A percentile compares a stretch with the other conserved stretches of the same genome.
Conservation (phyloP, 1,140 invertebrate genomes). For the Cheumatopsyche charites region DNA sequence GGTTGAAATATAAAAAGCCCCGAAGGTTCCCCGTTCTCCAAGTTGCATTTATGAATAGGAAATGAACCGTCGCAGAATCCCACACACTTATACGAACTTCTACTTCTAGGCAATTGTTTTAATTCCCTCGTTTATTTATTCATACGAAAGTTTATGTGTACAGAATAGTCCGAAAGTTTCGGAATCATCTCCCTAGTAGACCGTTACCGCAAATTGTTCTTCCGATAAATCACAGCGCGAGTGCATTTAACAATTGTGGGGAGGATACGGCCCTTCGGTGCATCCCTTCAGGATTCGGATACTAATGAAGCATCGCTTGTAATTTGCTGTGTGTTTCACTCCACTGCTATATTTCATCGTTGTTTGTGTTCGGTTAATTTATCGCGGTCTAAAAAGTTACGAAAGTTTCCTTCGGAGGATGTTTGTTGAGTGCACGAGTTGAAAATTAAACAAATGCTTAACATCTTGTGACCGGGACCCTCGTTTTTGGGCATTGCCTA, state of each 20-base stretch:
- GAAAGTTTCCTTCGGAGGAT: no score
- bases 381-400: no score
- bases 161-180: not conserved
- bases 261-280: conserved; percentile 16
- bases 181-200: not conserved
- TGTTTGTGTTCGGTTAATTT: not conserved
- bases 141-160: no score
- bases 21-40: not conserved
- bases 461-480: no score
- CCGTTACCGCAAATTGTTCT: conserved; percentile 24
- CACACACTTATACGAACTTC: not conserved
- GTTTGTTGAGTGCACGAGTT: no score
- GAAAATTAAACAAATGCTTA: no score
- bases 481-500: no score
- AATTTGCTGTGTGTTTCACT: conserved; percentile 1
- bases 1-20: not conserved
- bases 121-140: not conserved
- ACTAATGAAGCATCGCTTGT: conserved; percentile 11
- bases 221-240: conserved; percentile 37
- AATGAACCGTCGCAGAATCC: not conserved
- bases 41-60: conserved; percentile 5
- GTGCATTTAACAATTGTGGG: conserved; percentile 36
- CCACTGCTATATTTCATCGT: not conserved
- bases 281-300: conserved; percentile 2
- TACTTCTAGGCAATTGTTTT: conserved; percentile 13